Base-by-base conservation (phyloP, 2,797 vertebrate genomes). In the Crocidura indochinensis region DNA sequence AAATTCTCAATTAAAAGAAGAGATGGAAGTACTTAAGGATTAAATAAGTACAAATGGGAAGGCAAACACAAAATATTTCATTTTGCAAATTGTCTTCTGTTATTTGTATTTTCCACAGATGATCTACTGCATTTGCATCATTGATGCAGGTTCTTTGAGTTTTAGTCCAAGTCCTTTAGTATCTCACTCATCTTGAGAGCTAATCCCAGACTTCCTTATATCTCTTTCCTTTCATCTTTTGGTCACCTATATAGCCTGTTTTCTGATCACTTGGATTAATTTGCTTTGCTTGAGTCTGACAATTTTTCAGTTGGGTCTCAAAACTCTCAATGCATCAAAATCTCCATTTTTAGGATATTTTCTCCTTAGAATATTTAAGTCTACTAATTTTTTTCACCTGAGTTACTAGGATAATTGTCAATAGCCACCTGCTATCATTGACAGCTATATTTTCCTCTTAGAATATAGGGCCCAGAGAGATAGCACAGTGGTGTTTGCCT, bases 1-100 rank as follows among this genome's bases (percentile, higher is more conserved):
- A 24, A 17, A 38, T 92, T 86, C 46, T 87, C n/a, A 80, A 49
- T 72, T 84, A 47, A n/a, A 79, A 95, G 69, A 80, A 27, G 26
- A 46, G 24, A 76, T 82, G 68, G 74, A 91, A 81, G 27, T 51
- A 79, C 31, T 31, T 76, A 44, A 72, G n/a, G 72, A 56, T 14
- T 82, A 87, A 92, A 60, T 62, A 44, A 87, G 31, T 93, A 38
- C 71, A 29, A 53, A 56, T 60, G 26, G 4, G 5, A 75, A 62
- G 26, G 19, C 0, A 38, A 7, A 24, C 73, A 20, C 11, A 73
- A 82, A 88, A 44, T 44, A 75, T 9, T 46, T 77, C 7, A 78
- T 72, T 38, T 38, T 38, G 38, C 75, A 60, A 86, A 56, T n/a
- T 87, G 46, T 60, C 53, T 46, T 53, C 1, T 31, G 10, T 31